Evolutionary conservation across 2,797 vertebrate species (phyloP).

Genomic region (Macroramphosus scolopax): DNA sequence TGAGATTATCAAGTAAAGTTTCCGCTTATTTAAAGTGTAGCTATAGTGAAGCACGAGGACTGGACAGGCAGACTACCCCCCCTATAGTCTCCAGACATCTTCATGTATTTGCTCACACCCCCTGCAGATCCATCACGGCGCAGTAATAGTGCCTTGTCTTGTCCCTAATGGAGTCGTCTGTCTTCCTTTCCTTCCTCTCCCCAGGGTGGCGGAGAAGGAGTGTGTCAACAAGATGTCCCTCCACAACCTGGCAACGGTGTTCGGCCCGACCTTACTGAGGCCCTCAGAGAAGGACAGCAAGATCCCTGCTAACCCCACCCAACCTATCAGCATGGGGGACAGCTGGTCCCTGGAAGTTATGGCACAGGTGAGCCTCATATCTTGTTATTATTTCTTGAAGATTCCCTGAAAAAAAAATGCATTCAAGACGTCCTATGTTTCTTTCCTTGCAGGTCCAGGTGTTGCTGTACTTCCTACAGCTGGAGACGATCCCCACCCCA

Average conservation of each 20-base stretch:
- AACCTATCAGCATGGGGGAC: slow-evolving; percentile 91
- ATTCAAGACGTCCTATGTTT: background rate
- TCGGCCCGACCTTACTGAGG: slow-evolving; percentile 90
- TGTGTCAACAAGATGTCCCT: slow-evolving; percentile 92
- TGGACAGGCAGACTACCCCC: no score
- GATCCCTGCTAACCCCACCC: slow-evolving; percentile 80
- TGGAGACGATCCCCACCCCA: slow-evolving; percentile 89
- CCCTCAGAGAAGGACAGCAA: slow-evolving; percentile 95
- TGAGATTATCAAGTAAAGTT: no score
- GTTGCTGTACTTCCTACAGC: slow-evolving; percentile 91
- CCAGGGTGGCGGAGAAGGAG: slow-evolving; percentile 89
- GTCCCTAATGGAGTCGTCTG: no score
- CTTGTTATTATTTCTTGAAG: background rate
- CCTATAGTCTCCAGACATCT: no score
- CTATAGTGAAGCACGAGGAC: no score
- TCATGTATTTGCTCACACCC: no score
- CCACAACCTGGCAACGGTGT: slow-evolving; percentile 94
- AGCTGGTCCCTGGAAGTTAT: slow-evolving; percentile 97
- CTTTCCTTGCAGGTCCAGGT: slow-evolving; percentile 85
- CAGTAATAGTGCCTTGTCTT: no score
- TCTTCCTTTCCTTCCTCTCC: background rate
- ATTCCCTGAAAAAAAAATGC: no score
- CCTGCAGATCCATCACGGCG: no score
- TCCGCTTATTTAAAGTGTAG: no score
- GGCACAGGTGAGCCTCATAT: slow-evolving; percentile 82